phyloP scores from a whole-genome alignment of 30 jellyfish, hydroid and myxozoan species.

The Chironex yamaguchii region DNA sequence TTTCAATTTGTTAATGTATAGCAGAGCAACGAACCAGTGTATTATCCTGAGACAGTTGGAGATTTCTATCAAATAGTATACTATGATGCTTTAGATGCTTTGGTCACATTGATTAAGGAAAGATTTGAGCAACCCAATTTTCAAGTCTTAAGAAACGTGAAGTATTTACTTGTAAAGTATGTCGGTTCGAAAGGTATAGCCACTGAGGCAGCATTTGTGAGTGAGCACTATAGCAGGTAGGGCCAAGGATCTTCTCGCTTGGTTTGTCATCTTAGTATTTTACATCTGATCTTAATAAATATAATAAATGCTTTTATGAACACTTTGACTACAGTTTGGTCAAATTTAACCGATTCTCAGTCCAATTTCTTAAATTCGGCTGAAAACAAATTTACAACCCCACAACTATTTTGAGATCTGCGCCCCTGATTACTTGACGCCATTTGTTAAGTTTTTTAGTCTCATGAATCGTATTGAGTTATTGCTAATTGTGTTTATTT shows the following conservation, averaged over 20 bases:
- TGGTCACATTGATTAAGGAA: not conserved
- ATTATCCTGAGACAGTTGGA: not conserved
- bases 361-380: not conserved
- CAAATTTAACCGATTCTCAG: not conserved
- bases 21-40: not conserved
- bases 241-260: too few relatives aligned
- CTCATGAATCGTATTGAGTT: not conserved
- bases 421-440: not conserved
- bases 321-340: not conserved
- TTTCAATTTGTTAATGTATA: not conserved
- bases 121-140: not conserved
- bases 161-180: not conserved
- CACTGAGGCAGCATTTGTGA: not conserved
- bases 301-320: too few relatives aligned
- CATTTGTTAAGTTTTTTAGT: not conserved
- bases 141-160: not conserved
- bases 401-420: too few relatives aligned
- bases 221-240: not conserved
- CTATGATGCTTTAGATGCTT: not conserved
- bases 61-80: not conserved
- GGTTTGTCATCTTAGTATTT: too few relatives aligned
- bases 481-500: not conserved
- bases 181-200: not conserved
- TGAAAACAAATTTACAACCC: too few relatives aligned
- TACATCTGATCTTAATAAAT: too few relatives aligned